A percentile compares a stretch with the other conserved stretches of the same genome.
Conservation (phyloP, 2,113 vertebrate genomes). For the Myotis brandtii region DNA sequence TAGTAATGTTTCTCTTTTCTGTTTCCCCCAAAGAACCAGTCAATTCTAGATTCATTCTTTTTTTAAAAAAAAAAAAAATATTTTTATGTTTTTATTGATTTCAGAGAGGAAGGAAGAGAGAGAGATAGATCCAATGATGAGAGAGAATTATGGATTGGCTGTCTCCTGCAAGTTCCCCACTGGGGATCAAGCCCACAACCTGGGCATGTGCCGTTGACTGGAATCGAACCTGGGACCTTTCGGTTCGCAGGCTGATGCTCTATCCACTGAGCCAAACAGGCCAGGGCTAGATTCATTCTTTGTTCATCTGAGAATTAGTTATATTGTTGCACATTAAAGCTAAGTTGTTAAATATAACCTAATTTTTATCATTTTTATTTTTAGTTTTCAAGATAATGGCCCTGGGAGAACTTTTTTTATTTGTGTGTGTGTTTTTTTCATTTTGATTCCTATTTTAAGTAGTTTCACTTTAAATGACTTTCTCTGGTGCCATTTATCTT, state of each 20-base stretch:
- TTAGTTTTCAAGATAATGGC: conserved; percentile 25
- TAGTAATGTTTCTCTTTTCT: conserved; percentile 23
- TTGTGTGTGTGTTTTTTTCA: neutral
- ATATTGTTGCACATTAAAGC: conserved; percentile 7
- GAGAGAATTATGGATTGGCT: no score
- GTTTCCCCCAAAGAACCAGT: neutral
- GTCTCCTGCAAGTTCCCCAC: no score
- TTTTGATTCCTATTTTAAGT: neutral
- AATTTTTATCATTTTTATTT: neutral
- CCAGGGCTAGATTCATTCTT: conserved; percentile 29
- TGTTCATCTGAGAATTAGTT: conserved; percentile 12
- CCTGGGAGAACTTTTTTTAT: neutral
- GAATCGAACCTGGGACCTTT: no score
- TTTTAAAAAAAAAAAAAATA: no score
- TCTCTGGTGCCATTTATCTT: neutral
- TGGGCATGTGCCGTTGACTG: no score
- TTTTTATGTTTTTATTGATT: no score
- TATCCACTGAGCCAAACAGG: no score
- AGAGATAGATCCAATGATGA: no score
- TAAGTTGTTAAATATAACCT: conserved; percentile 41
- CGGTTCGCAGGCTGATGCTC: no score
- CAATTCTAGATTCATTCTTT: conserved; percentile 28
- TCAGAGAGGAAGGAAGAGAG: no score
- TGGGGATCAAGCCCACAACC: no score
- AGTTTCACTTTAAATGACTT: conserved; percentile 23